Conservation (phyloP, 2,888 invertebrate genomes). For the Euclidia mi region DNA sequence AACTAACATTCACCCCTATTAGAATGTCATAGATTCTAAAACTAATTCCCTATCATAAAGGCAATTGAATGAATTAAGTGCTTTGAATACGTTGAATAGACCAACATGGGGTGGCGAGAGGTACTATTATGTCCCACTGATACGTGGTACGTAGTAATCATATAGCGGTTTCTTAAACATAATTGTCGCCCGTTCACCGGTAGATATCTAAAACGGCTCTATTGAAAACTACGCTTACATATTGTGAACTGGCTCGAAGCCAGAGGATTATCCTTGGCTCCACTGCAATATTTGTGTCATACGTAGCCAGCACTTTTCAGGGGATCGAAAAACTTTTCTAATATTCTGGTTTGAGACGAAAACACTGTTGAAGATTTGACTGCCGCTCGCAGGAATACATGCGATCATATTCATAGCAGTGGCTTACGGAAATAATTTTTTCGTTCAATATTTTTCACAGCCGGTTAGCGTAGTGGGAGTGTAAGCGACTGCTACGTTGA, state of each 20-base stretch:
- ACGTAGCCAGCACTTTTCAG: slow-evolving; percentile 81
- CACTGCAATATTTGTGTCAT: slow-evolving; percentile 85
- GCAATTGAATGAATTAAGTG: slow-evolving; percentile 38
- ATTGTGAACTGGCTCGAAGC: slow-evolving; percentile 85
- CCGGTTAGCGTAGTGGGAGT: too few relatives aligned
- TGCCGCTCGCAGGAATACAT: slow-evolving; percentile 58
- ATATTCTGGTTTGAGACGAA: slow-evolving; percentile 81
- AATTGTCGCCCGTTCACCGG: slow-evolving; percentile 54
- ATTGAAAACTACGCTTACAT: slow-evolving; percentile 74
- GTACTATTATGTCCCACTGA: slow-evolving; percentile 34
- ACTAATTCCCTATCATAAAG: slow-evolving; percentile 48
- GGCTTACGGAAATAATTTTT: background rate
- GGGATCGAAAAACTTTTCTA: slow-evolving; percentile 89
- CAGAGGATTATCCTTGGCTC: slow-evolving; percentile 82
- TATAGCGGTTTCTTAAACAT: slow-evolving; percentile 46
- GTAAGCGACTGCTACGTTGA: too few relatives aligned
- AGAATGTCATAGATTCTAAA: slow-evolving; percentile 44
- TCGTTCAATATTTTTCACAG: too few relatives aligned
- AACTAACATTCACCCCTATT: slow-evolving; percentile 24
- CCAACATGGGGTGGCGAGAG: slow-evolving; percentile 24
- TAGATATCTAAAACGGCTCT: slow-evolving; percentile 59
- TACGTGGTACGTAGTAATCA: slow-evolving; percentile 41
- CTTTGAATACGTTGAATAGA: slow-evolving; percentile 39
- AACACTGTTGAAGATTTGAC: slow-evolving; percentile 74
- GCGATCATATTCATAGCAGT: slow-evolving; percentile 1